A percentile compares a stretch with the other conserved stretches of the same genome.
These are phyloP conservation scores for Lucilia cuprina DNA, from an alignment of 1,140 invertebrate species.

Conservation along the genomic window DNA sequence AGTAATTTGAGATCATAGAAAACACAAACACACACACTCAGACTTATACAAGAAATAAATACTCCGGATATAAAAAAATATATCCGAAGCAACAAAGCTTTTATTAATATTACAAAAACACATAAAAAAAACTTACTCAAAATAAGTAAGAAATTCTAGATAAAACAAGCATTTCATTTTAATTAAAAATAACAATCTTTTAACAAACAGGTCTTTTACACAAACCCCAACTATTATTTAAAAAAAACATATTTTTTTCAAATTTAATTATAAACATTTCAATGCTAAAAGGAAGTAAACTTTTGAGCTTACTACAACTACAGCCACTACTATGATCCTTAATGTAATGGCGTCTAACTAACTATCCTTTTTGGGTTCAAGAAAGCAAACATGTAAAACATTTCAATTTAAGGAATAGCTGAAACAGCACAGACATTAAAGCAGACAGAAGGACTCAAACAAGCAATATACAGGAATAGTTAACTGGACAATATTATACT, in stretches of 20 bases:
- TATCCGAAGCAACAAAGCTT: neutral
- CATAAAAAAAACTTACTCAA: neutral
- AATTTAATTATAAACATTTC: neutral
- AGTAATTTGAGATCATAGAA: neutral
- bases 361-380: too few relatives aligned
- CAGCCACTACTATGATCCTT: too few relatives aligned
- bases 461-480: too few relatives aligned
- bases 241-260: neutral
- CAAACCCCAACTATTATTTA: neutral
- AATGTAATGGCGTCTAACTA: too few relatives aligned
- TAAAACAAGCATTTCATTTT: neutral
- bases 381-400: too few relatives aligned
- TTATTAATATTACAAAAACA: neutral
- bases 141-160: neutral
- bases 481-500: too few relatives aligned
- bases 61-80: too few relatives aligned
- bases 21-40: neutral
- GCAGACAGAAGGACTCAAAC: too few relatives aligned
- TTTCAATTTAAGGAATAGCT: too few relatives aligned
- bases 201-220: neutral
- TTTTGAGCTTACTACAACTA: too few relatives aligned
- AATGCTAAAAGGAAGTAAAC: neutral
- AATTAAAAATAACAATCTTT: slow-evolving; percentile 5
- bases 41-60: neutral
- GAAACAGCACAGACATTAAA: too few relatives aligned